These are phyloP conservation scores for Acleris literana DNA, from an alignment of 2,888 invertebrate genomes.

Conservation along the genomic window DNA sequence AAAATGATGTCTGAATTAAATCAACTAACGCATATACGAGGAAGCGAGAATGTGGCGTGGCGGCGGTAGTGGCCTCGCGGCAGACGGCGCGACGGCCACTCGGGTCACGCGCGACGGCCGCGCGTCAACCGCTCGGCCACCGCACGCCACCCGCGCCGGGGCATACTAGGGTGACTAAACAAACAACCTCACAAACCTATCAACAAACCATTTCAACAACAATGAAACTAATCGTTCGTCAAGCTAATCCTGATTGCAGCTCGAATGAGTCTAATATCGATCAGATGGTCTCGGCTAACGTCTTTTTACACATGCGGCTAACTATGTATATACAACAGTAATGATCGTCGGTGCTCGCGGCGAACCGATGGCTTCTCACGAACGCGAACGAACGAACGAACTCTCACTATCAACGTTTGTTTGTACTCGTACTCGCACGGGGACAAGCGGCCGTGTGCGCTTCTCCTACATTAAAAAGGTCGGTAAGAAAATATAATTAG, in stretches of 20 bases:
- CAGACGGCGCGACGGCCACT: slow-evolving; percentile 32
- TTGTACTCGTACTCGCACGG: slow-evolving; percentile 79
- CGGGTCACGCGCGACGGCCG: slow-evolving; percentile 39
- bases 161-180: slow-evolving; percentile 64
- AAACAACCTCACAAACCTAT: slow-evolving; percentile 68
- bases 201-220: slow-evolving; percentile 73
- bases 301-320: slow-evolving; percentile 80
- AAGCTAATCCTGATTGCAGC: slow-evolving; percentile 77
- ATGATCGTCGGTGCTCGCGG: slow-evolving; percentile 78
- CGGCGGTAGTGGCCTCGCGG: slow-evolving; percentile 38
- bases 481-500: slow-evolving; percentile 82
- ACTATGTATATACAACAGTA: slow-evolving; percentile 80
- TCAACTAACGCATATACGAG: slow-evolving; percentile 75
- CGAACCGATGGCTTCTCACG: slow-evolving; percentile 83
- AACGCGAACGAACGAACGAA: slow-evolving; percentile 72
- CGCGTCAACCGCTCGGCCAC: slow-evolving; percentile 28
- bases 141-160: slow-evolving; percentile 41
- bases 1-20: slow-evolving; percentile 77
- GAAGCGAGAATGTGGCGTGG: slow-evolving; percentile 72
- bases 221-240: slow-evolving; percentile 75
- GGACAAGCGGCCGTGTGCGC: slow-evolving; percentile 80
- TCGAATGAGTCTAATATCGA: slow-evolving; percentile 81
- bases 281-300: slow-evolving; percentile 76
- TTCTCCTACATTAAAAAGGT: slow-evolving; percentile 80
- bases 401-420: slow-evolving; percentile 73